A percentile compares a stretch with the other conserved stretches of the same genome.
Conservation (phyloP, 2,113 vertebrate genomes). For the Cephalopterus ornatus region DNA sequence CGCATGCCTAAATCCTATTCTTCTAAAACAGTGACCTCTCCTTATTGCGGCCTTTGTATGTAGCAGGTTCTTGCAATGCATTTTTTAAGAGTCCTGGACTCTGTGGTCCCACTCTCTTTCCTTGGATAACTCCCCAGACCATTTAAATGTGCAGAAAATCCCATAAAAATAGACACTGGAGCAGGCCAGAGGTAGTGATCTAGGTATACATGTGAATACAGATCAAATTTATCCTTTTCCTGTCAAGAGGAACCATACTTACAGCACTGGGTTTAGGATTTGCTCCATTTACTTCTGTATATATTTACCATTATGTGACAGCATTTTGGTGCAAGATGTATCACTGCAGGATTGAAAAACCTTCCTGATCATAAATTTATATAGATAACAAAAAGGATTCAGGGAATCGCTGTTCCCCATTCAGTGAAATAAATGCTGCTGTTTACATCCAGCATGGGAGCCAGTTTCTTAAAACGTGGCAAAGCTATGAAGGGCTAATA, state of each 20-base stretch:
- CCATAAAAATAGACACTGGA: background rate
- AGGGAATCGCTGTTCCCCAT: background rate
- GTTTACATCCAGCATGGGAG: background rate
- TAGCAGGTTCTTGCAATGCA: background rate
- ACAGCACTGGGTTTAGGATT: background rate
- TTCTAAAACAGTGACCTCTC: background rate
- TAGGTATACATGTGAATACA: background rate
- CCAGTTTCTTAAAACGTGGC: background rate
- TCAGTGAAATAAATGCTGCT: background rate
- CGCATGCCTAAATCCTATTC: background rate
- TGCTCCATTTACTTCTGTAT: background rate
- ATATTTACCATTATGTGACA: background rate
- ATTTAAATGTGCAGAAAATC: background rate
- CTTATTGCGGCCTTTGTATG: background rate
- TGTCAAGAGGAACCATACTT: background rate
- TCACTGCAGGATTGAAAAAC: background rate
- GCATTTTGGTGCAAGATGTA: background rate
- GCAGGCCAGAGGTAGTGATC: background rate
- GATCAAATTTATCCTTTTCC: background rate
- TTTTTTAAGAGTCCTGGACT: background rate
- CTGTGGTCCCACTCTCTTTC: background rate
- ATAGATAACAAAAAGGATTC: background rate
- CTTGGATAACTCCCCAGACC: background rate
- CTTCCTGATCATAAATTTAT: background rate
- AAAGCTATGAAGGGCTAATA: background rate